Base-by-base conservation (phyloP, 2,888 invertebrate species). In the Gastracanthus pulcherrimus region DNA sequence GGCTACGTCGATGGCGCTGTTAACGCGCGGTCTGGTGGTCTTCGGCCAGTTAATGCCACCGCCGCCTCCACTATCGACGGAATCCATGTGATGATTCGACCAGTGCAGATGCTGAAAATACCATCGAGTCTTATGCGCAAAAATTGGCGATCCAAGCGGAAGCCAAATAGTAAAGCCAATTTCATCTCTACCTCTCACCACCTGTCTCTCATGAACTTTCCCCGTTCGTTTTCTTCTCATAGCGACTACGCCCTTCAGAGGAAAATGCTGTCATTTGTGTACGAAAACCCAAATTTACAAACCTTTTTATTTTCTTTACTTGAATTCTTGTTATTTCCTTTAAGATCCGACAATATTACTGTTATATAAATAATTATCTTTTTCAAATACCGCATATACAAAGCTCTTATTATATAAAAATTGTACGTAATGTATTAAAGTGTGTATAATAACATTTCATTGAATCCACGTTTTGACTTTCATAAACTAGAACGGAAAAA, bases 1-100 rank as follows among this genome's bases (percentile, higher is more conserved):
- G 78, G 91, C 90, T 82, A 96, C 95, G 92, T 96, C 97, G 88
- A 97, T 96, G 86, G 97, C 97, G 82, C 97, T 97, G 91, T 97
- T 97, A 89, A 97, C 96, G 77, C 97, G 94, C 83, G 96, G 96
- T 84, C 97, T 93, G 85, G 93, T 93, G 87, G 94, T 93, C 81
- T 93, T 93, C 71, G 94, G 92, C 88, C 94, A 92, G 64, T 93
- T 90, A 93, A 94, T 89, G 93, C 94, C 88, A 93, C 95, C 89
- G 93, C 94, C 88, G 93, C 94, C 92, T 41, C 84, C 87, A 85
- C 91, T 92, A 88, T 91, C 91, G 87, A 90, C 67, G 66, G 90
- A 91, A 87, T 92, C 92, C 86, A 91, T 88, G 82, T 91, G 92
- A 87, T 91, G 90, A 82, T 94, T 94, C 93, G 95, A 94, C 91